Base-by-base conservation (phyloP, 2,888 invertebrate species). In the Clepsis dumicolana region DNA sequence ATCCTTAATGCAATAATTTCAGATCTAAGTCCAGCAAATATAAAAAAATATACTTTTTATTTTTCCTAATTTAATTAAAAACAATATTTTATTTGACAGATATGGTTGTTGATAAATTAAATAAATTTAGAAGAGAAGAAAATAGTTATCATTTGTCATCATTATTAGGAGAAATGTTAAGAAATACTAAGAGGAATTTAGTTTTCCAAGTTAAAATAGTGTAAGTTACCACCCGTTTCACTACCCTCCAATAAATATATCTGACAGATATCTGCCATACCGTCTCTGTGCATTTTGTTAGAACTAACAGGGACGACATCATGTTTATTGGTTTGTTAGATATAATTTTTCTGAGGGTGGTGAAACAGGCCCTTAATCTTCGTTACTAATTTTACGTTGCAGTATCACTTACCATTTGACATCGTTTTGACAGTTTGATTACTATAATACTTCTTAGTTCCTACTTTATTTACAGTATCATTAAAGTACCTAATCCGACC, bases 1-100 rank as follows among this genome's bases (percentile, higher is more conserved):
- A n/a, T 38, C 7, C 29, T n/a, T 44, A 18, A 44, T 4, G 18
- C 16, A 18, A 44, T 44, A 18, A 27, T 25, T 52, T 52, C 52
- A 56, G 54, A 56, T 56, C 54, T 56, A 12, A 56, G 12, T 56
- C 54, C 54, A 56, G 54, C 54, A 32, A 18, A 56, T 5, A 32
- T 25, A 25, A 32, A 4, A 25, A 16, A 54, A n/a, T 38, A 38
- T 38, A 38, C 4, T 10, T n/a, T n/a, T n/a, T n/a, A 41, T n/a
- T 16, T 44, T 18, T n/a, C 1, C 44, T 44, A 38, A 38, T 38
- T 16, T 44, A 18, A 18, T 8, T 8, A 7, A 44, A 44, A 2
- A 18, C 16, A 35, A 14, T 12, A 8, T 35, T 35, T 8, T 12
- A 35, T 1, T 14, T 14, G 3, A 14, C 1, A 35, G 14, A 35